A percentile compares a stretch with the other conserved stretches of the same genome.
phyloP scores from a whole-genome alignment of 2,888 invertebrate genomes.

The Syrphus vitripennis region DNA sequence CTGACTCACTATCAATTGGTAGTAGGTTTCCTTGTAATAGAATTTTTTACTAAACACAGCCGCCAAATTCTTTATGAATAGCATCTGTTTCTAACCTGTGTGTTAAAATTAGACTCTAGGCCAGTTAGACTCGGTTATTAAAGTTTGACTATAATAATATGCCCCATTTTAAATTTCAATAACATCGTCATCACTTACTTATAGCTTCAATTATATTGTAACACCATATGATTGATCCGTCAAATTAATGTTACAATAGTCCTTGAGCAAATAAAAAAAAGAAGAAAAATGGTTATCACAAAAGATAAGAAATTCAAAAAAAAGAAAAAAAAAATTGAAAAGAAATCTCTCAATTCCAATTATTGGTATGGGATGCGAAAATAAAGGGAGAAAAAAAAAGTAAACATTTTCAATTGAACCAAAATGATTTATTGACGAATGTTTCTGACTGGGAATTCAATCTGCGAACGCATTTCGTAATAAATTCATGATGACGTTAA shows the following conservation, averaged over 20 bases:
- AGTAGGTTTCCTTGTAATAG: no score
- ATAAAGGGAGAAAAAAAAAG: background rate
- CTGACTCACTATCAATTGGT: no score
- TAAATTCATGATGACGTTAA: slow-evolving; percentile 70
- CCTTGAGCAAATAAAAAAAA: background rate
- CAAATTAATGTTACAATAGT: slow-evolving; percentile 12
- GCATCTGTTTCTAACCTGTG: no score
- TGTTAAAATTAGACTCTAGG: no score
- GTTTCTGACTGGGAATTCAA: slow-evolving; percentile 67
- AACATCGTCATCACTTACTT: background rate
- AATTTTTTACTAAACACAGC: no score
- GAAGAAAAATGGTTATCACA: background rate
- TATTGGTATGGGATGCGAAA: background rate
- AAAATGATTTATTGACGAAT: slow-evolving; percentile 69
- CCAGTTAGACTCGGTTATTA: no score
- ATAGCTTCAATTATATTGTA: background rate
- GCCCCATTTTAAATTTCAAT: no score
- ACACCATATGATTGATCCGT: background rate
- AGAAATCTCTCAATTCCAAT: slow-evolving; percentile 38
- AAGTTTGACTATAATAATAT: no score
- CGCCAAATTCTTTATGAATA: no score
- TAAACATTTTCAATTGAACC: slow-evolving; percentile 64
- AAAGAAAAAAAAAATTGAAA: background rate
- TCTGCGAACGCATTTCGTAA: slow-evolving; percentile 69
- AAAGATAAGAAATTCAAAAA: background rate